Conservation (phyloP, 2,113 vertebrate species). For the Myrmecobius fasciatus region DNA sequence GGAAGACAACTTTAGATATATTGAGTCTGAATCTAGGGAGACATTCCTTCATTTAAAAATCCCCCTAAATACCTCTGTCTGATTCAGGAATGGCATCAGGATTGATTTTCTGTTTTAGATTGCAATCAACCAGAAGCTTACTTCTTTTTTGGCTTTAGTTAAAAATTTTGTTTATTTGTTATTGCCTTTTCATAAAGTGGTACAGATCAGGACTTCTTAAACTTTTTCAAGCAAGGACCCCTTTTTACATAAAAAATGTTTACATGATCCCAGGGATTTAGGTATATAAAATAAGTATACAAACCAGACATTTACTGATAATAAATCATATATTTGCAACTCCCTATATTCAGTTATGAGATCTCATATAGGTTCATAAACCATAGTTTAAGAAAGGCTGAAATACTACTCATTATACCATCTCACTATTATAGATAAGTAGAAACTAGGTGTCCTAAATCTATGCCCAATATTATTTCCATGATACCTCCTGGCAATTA, state of each 20-base stretch:
- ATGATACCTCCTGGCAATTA: not conserved
- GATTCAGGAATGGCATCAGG: not conserved
- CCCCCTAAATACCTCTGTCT: conserved; percentile 1
- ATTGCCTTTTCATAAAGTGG: not conserved
- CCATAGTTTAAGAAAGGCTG: not conserved
- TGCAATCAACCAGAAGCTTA: not conserved
- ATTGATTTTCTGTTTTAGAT: not conserved
- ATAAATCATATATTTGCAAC: too few relatives aligned
- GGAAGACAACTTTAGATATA: conserved; percentile 64
- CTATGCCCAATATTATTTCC: not conserved
- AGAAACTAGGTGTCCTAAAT: not conserved
- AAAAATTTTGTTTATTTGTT: not conserved
- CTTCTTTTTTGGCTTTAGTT: not conserved
- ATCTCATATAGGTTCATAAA: too few relatives aligned
- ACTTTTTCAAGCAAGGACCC: too few relatives aligned
- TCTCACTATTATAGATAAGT: not conserved
- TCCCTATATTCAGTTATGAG: too few relatives aligned
- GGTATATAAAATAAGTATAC: too few relatives aligned
- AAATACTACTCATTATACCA: not conserved
- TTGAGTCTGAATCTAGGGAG: conserved; percentile 58
- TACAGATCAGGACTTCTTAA: too few relatives aligned
- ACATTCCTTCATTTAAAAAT: conserved; percentile 61
- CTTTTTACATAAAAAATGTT: too few relatives aligned
- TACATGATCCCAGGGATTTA: too few relatives aligned
- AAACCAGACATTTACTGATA: too few relatives aligned